Base-by-base conservation (phyloP, 1,140 invertebrate species). In the Pararge aegeria region DNA sequence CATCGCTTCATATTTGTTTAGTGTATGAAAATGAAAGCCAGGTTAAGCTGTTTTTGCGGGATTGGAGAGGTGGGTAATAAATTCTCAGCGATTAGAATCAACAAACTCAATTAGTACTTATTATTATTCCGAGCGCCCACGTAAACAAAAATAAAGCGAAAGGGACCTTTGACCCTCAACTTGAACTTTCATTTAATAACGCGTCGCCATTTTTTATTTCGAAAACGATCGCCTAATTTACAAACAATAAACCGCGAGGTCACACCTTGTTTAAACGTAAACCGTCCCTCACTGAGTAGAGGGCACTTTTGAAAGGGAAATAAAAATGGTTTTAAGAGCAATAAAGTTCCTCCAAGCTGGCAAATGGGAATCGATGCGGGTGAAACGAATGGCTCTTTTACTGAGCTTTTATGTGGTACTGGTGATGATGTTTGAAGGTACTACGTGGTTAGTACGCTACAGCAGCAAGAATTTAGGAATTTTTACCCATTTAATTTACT, bases 321-420 rank as follows among this genome's bases (percentile, higher is more conserved):
- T 46, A 46, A 63, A 56, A 54, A 51, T 30, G 49, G 38, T 63
- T 56, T 53, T 34, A 53, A 10, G 29, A 16, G 19, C 51, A 16
- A 52, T 60, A 53, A 60, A 53, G 19, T 51, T 21, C 40, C 50
- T 60, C 5, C 50, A 53, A 46, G 42, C 18, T 46, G 42, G 42
- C 19, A 46, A 46, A 46, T 46, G 42, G 18, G 57, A 53, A 44
- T 52, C 29, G 50, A 60, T 53, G 10, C 20, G 10, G 40, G 19
- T 60, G 20, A 49, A 53, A 52, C 56, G 13, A 60, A 60, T 46
- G 27, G 50, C 18, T 38, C 38, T 60, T 60, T 60, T 60, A 53
- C n/a, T 46, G 37, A 52, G 16, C 5, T 5, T 30, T 50, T 29
- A 20, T 46, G 16, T 46, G 19, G 42, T 46, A 20, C 42, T 20